A percentile compares a stretch with the other conserved stretches of the same genome.
Evolutionary conservation across 2,113 vertebrate genomes (phyloP).

Genomic region (Malurus melanocephalus): DNA sequence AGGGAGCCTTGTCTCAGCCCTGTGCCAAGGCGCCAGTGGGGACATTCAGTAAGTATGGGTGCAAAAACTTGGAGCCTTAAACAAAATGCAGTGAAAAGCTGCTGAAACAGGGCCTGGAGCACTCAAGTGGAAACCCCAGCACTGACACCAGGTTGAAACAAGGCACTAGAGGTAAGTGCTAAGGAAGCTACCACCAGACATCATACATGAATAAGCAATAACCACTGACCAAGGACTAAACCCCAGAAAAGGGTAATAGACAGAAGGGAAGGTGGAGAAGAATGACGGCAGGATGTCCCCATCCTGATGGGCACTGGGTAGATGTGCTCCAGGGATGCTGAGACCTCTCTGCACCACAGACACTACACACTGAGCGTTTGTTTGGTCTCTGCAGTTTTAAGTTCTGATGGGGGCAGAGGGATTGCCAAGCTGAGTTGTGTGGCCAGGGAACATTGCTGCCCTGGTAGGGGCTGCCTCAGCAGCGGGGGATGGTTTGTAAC

Average conservation of each 20-base stretch:
- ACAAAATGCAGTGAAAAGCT: neutral
- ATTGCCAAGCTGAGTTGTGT: accelerated
- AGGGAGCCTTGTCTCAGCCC: neutral
- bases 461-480: neutral
- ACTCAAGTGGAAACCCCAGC: neutral
- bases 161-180: neutral
- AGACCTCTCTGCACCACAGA: neutral
- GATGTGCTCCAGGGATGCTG: neutral
- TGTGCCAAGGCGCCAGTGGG: neutral
- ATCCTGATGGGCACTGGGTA: neutral
- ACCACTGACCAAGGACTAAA: neutral
- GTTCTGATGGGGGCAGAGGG: neutral
- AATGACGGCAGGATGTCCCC: neutral
- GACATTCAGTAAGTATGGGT: neutral
- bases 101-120: neutral
- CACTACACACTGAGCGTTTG: neutral
- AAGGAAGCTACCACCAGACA: neutral
- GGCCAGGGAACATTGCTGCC: accelerated
- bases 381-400: neutral
- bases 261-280: conserved; percentile 45
- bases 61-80: neutral
- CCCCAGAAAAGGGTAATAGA: neutral
- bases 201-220: conserved; percentile 9
- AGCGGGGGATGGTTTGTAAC: accelerated
- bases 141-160: neutral